Conservation (phyloP, 92 coral and sea anemone species). For the Zoanthus sansibaricus region DNA sequence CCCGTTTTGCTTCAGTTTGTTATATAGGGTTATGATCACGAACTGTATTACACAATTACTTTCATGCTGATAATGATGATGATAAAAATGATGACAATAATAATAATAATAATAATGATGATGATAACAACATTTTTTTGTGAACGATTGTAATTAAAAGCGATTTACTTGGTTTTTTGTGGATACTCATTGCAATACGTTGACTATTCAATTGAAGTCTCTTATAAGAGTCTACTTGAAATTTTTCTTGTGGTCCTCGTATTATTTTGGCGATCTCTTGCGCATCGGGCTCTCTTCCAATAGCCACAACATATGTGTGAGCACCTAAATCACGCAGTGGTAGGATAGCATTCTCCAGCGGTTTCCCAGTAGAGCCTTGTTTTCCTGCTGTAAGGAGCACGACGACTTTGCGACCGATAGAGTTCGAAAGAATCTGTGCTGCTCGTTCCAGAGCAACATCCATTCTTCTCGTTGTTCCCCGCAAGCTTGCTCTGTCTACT, state of each 20-base stretch:
- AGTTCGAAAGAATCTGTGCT: constrained; percentile 47
- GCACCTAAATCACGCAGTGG: constrained; percentile 70
- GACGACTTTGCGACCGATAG: constrained; percentile 57
- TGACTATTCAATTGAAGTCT: constrained; percentile 24
- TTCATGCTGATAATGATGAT: no score
- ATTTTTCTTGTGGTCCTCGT: constrained; percentile 22
- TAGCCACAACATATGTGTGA: constrained; percentile 65
- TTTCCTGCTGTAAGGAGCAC: constrained; percentile 62
- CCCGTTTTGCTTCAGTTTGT: no score
- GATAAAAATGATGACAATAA: no score
- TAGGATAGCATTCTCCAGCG: constrained; percentile 50
- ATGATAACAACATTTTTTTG: no score
- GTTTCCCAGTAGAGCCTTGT: constrained; percentile 47
- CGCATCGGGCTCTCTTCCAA: constrained; percentile 51
- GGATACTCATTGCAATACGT: constrained; percentile 43
- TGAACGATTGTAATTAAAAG: not conserved
- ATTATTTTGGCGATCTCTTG: constrained; percentile 54
- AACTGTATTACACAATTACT: no score
- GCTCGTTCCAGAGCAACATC: constrained; percentile 73
- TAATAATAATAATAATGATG: no score
- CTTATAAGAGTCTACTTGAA: constrained; percentile 25
- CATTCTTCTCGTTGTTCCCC: constrained; percentile 29
- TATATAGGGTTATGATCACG: no score
- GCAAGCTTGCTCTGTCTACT: constrained; percentile 38
- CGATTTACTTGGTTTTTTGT: constrained; percentile 24